Conservation (phyloP, 2,888 invertebrate species). For the Pterostichus madidus region DNA sequence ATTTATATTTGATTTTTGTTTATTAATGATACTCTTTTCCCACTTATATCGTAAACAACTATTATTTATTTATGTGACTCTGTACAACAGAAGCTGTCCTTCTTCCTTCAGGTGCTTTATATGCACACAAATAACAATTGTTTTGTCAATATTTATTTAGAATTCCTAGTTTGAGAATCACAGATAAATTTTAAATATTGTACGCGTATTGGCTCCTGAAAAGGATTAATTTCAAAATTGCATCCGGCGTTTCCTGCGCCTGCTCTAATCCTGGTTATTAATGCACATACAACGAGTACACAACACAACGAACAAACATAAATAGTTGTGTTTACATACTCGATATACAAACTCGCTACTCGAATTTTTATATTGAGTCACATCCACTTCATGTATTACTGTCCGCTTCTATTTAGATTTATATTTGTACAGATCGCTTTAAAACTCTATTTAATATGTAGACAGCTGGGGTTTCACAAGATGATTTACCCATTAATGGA, state of each 20-base stretch:
- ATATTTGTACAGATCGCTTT: too few species aligned
- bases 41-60: too few species aligned
- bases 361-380: neutral
- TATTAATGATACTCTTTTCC: too few species aligned
- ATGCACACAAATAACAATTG: too few species aligned
- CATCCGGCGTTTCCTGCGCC: neutral
- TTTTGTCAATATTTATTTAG: neutral
- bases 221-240: slow-evolving; percentile 9
- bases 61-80: too few species aligned
- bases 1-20: too few species aligned
- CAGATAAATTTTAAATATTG: neutral
- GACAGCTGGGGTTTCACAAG: too few species aligned
- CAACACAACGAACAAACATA: neutral
- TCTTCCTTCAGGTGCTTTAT: too few species aligned
- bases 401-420: neutral
- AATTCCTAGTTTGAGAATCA: neutral
- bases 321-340: neutral
- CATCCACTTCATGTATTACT: neutral
- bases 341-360: neutral
- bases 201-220: slow-evolving; percentile 2
- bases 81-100: too few species aligned
- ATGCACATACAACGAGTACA: neutral
- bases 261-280: neutral
- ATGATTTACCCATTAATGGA: too few species aligned
- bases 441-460: too few species aligned